phyloP scores from a whole-genome alignment of 2,888 invertebrate genomes.

The Nomada fucata region DNA sequence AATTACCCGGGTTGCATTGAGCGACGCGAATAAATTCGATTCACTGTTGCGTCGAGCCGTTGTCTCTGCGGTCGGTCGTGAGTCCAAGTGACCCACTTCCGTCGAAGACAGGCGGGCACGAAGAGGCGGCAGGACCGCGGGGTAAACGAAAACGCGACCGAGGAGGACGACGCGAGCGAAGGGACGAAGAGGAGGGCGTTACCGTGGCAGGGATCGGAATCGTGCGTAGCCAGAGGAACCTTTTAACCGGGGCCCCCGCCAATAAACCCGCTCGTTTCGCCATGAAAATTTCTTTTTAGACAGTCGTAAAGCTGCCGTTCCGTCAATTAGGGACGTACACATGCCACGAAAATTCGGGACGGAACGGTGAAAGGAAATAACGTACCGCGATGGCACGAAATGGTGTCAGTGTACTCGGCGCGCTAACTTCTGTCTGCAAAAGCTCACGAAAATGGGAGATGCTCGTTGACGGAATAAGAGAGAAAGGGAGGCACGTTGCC shows the following conservation, averaged over 20 bases:
- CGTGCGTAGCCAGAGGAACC: constrained; percentile 27
- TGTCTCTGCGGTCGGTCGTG: constrained; percentile 62
- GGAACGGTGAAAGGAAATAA: constrained; percentile 6
- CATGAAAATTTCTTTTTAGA: constrained; percentile 53
- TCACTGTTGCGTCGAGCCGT: constrained; percentile 61
- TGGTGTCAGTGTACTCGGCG: neutral
- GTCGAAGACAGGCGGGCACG: constrained; percentile 10
- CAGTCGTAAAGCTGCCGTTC: constrained; percentile 61
- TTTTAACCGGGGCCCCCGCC: constrained; percentile 53
- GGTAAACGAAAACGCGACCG: constrained; percentile 27
- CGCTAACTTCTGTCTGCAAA: no score
- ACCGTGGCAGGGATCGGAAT: constrained; percentile 18
- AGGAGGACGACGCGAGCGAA: neutral
- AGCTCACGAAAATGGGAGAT: neutral
- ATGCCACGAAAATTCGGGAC: constrained; percentile 48
- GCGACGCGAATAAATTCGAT: constrained; percentile 67
- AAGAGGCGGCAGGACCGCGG: constrained; percentile 10
- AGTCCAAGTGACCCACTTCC: constrained; percentile 72
- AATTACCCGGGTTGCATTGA: constrained; percentile 45
- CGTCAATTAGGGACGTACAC: constrained; percentile 60
- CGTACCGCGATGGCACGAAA: neutral
- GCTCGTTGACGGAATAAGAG: neutral
- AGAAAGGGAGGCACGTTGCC: no score
- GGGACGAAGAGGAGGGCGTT: constrained; percentile 23
- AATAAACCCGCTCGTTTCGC: constrained; percentile 49